Base-by-base conservation (phyloP, 2,888 invertebrate genomes). In the Tinea pellionella region DNA sequence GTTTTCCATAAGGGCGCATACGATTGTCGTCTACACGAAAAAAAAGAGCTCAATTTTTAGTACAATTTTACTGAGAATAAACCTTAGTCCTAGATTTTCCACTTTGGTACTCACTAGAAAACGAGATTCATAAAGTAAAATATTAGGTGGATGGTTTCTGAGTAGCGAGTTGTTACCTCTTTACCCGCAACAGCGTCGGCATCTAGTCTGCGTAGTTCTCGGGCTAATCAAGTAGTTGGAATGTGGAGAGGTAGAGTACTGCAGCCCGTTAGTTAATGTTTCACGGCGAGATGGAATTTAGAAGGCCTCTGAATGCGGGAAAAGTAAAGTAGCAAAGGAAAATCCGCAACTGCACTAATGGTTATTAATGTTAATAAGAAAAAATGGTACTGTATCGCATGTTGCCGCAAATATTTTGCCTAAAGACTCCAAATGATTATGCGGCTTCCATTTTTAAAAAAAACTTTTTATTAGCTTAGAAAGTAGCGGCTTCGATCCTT, bases 221-320 rank as follows among this genome's bases (percentile, higher is more conserved):
- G 61, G 68, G 68, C 73, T 77, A 78, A 78, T 77, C 74, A 75
- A 73, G 73, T 71, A 68, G 68, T 62, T 63, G 73, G 71, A 72
- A 75, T 70, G 71, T 67, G 68, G 66, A 69, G 70, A 65, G 68
- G 68, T 65, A 69, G 70, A 64, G 69, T 69, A 63, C 69, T 69
- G 59, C 59, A 57, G 32, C 66, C 63, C 65, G 63, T 64, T 66
- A 64, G 66, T 69, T 62, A 62, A 43, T 62, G 61, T 59, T 59
- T 58, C 58, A 60, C 64, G 59, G 30, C 19, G 42, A 59, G 47
- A 59, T 47, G 59, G 47, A 59, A 59, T 47, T 59, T 59, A 29
- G 59, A 47, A 59, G 30, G 59, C 43, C 59, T 57, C 19, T 57
- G 57, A 57, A 57, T 57, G 57, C 32, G 32, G 13, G 32, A 57